Evolutionary conservation across 2,113 vertebrate genomes (phyloP), one percentile per base, ranked within the genome.

Genomic region (Genyomyrus donnyi): DNA sequence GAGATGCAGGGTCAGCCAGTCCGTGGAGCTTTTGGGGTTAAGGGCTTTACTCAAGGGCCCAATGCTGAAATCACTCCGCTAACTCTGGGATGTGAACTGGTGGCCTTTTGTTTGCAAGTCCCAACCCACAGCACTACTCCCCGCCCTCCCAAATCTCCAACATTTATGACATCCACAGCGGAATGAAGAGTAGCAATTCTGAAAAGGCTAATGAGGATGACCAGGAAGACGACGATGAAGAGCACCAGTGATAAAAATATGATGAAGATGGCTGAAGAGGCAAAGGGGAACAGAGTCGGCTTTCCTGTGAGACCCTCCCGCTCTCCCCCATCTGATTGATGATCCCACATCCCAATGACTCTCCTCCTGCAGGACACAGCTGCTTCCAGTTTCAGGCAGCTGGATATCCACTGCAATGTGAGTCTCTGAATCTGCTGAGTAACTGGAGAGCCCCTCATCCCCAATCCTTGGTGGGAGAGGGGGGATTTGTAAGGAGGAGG

Each of bases 401-500:
- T 8, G 90, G 90, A 88, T 53, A 50, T 87, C 88, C 83, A 91
- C 90, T 89, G 91, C 42, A 91, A 84, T 62, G 92, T 90, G 89
- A 88, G 90, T 19, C 85, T 62, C 62, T 93, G 90, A 95, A 95
- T 95, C 89, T 95, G 95, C 94, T 96, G 95, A 95, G 94, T 95
- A 96, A 96, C 91, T 62, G 42, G 50, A 88, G 17, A 90, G 92
- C 46, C 62, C 90, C 90, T 77, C 84, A 48, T 2, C 52, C 87
- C 88, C 50, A 31, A 39, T 83, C 89, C 90, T 86, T 66, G 66
- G 50, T 70, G 91, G 92, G 91, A 27, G 58, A 10, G 24, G 90
- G 91, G 27, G 74, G 88, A 89, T 92, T 35, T n/a, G 89, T 84
- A 31, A 84, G 70, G 80, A 56, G 31, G 90, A 19, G 90, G 83